Evolutionary conservation across 1,140 invertebrate genomes (phyloP), one percentile per base, ranked within the genome.

Genomic region (Cydia splendana): DNA sequence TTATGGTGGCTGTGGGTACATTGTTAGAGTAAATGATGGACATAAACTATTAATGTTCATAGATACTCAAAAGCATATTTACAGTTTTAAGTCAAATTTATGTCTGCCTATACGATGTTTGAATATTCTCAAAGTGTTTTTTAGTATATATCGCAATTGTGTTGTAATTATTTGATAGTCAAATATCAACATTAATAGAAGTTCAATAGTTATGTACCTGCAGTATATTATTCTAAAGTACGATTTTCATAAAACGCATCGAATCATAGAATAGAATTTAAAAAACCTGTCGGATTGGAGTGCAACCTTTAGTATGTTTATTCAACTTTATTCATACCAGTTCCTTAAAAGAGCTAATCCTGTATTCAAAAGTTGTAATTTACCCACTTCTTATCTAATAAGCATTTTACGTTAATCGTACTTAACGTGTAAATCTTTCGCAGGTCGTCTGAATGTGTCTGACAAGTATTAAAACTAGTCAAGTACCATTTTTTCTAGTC

Each of bases 371-470:
- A 48, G 13, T 48, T 13, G 10, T 48, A 0, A 48, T 48, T 13
- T 48, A 15, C 45, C 12, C 9, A 42, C 9, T 48, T 48, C 45
- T 48, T 12, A 15, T 18, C 51, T 53, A 6, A 18, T 18, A 53
- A 53, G 20, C 57, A 62, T 62, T 62, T 62, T 62, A 62, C 20
- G 57, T 24, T 24, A 62, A 62, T 62, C 20, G 57, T 20, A 62
- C 57, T 62, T 24, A 62, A 30, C 69, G 78, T 78, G 75, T 86
- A 80, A 78, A 74, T 87, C 82, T 90, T 91, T 77, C 88, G 74
- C 89, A 90, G 89, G 89, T 90, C 89, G 74, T 80, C 83, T 81
- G 76, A 87, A 89, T 78, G 57, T 62, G 57, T 62, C 57, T 24
- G 86, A 88, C 73, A 84, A 76, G 87, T 87, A 78, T 84, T 86